Base-by-base conservation (phyloP, 2,113 vertebrate genomes). In the Gavia stellata region DNA sequence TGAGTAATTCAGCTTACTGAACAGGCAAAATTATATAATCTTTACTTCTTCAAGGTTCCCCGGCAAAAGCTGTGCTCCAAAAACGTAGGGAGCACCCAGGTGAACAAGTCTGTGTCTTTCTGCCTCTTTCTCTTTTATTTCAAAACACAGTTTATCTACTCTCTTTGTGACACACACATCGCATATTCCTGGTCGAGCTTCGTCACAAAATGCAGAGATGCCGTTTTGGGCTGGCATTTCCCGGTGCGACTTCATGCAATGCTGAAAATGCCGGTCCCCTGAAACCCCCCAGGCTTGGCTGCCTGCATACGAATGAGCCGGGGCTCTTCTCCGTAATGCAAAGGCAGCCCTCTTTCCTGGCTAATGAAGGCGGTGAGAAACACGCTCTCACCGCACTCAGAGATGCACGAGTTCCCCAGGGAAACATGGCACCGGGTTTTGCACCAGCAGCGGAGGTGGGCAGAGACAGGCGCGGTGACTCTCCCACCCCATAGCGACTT, bases 1-100 rank as follows among this genome's bases (percentile, higher is more conserved):
- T 97, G 67, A 97, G 95, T 97, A 97, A 97, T 94, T 97, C 75
- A 97, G 68, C 53, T 97, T 80, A 67, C 78, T 36, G 80, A 92
- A 63, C 83, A 95, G 87, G 70, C 33, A 93, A 36, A 92, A 79
- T 85, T 62, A 96, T 87, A 23, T 61, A 86, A 94, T 49, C 87
- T 86, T 96, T 95, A 93, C 88, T 83, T 87, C 79, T 90, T 90
- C 56, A 94, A 89, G 52, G 26, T 67, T 91, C 59, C n/a, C 52
- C 38, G 66, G 86, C 49, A 96, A 95, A 95, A 96, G 14, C 61
- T 61, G 14, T 18, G 20, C 59, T 74, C 81, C 71, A 55, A 53
- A 71, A 92, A 72, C 38, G 81, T 8, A 83, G 2, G 3, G 40
- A 73, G 49, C 63, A 90, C 50, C 33, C 15, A 68, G 34, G 42